A percentile compares a stretch with the other conserved stretches of the same genome.
Evolutionary conservation across 2,113 vertebrate species (phyloP).

Genomic region (Megatriorchis doriae): DNA sequence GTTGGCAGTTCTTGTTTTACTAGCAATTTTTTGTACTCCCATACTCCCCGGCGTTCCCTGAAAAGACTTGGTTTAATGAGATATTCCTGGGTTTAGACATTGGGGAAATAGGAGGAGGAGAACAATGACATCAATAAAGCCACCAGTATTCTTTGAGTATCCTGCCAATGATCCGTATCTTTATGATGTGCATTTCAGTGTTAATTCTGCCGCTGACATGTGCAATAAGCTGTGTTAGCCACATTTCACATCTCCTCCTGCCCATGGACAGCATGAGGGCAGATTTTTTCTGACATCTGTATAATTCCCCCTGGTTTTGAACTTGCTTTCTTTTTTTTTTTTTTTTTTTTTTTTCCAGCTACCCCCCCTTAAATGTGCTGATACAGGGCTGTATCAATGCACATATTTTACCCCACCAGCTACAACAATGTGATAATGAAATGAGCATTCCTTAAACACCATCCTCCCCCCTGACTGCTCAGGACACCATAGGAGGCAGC

Average conservation of each 20-base stretch:
- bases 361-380: neutral
- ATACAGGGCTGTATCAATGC: neutral
- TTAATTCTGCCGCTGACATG: neutral
- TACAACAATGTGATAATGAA: neutral
- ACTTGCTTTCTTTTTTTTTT: neutral
- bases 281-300: constrained; percentile 18
- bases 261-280: neutral
- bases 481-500: neutral
- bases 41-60: neutral
- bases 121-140: constrained; percentile 61
- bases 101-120: constrained; percentile 40
- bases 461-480: neutral
- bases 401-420: neutral
- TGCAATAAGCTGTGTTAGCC: neutral
- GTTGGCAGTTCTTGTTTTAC: constrained; percentile 38
- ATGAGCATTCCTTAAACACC: neutral
- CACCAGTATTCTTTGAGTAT: neutral
- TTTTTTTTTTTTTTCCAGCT: neutral
- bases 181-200: neutral
- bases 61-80: constrained; percentile 61
- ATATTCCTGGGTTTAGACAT: constrained; percentile 31
- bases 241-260: neutral
- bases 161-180: neutral
- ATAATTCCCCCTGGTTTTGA: neutral
- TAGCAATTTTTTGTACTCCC: constrained; percentile 27